Percentiles rank a stretch among this genome's conserved stretches.
These are phyloP conservation scores for Papilio gigon DNA, from an alignment of 2,888 invertebrate species.

Conservation along the genomic window DNA sequence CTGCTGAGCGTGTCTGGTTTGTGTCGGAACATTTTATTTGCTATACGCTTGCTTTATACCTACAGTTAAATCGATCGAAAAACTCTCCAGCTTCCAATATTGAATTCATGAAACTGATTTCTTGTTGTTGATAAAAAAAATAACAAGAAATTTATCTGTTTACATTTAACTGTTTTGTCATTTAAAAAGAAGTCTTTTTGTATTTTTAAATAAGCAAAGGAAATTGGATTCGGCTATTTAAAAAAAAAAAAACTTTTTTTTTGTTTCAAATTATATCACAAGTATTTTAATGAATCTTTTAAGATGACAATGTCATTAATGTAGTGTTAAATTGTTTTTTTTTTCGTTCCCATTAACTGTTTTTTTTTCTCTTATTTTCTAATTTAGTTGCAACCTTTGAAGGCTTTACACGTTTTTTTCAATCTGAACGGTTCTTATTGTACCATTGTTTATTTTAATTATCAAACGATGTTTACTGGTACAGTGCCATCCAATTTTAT, in stretches of 20 bases:
- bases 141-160: background rate
- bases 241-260: too few relatives aligned
- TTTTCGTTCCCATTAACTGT: background rate
- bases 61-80: background rate
- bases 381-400: background rate
- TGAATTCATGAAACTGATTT: background rate
- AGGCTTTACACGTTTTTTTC: slow-evolving; percentile 5
- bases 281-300: background rate
- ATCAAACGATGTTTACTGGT: too few relatives aligned
- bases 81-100: background rate
- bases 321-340: slow-evolving; percentile 9
- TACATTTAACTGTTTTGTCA: background rate
- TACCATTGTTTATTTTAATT: background rate
- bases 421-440: slow-evolving; percentile 10
- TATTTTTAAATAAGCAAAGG: background rate
- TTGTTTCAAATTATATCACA: too few relatives aligned
- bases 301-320: too few relatives aligned
- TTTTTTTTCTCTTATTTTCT: slow-evolving; percentile 1
- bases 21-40: slow-evolving; percentile 24
- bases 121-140: background rate
- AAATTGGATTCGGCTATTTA: background rate
- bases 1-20: slow-evolving; percentile 14
- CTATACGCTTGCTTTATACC: background rate
- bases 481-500: too few relatives aligned
- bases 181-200: background rate